Evolutionary conservation across 2,113 vertebrate genomes (phyloP), one percentile per base, ranked within the genome.

Genomic region (Prolemur simus): DNA sequence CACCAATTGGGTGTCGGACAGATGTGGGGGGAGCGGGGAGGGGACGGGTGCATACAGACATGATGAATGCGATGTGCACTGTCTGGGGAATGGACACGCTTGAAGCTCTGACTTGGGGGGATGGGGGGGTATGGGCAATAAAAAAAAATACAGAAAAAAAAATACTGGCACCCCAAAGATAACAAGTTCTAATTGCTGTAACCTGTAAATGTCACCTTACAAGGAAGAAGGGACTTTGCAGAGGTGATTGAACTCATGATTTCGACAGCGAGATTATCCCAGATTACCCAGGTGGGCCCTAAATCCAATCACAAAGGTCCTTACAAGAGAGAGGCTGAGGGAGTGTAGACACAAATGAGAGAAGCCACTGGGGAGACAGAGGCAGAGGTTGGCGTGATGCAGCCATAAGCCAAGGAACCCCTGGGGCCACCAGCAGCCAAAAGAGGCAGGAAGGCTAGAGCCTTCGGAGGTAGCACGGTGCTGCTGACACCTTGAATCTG

Each of bases 301-400:
- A 64, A 25, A 42, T 73, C 47, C 21, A 80, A 18, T 12, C 60
- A 42, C 34, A 49, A 68, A 47, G 15, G 6, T 47, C 6, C n/a
- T 68, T 13, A 27, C 58, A 37, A 64, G 25, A 47, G 5, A 68
- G 14, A 60, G 42, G 34, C 11, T 8, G 11, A 27, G 60, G 39
- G 18, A 45, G 15, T 29, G 34, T 27, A 54, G 68, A 49, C 6
- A n/a, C 18, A 8, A 2, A n/a, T 32, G 29, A 63, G 25, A 12
- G 5, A 68, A 18, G 11, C 3, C 0, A 0, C 5, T 7, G 1
- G 5, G 9, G 21, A 18, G 1, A 0, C 18, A 11, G 45, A 34
- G 49, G 66, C 42, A 8, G 58, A 73, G 47, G 8, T 0, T 29
- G 63, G 47, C 27, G 23, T 11, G 20, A 68, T 0, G 29, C 1